Percentiles rank a stretch among this genome's conserved stretches.
These are phyloP conservation scores for Fulmarus glacialis DNA, from an alignment of 2,113 vertebrate genomes.

Conservation along the genomic window DNA sequence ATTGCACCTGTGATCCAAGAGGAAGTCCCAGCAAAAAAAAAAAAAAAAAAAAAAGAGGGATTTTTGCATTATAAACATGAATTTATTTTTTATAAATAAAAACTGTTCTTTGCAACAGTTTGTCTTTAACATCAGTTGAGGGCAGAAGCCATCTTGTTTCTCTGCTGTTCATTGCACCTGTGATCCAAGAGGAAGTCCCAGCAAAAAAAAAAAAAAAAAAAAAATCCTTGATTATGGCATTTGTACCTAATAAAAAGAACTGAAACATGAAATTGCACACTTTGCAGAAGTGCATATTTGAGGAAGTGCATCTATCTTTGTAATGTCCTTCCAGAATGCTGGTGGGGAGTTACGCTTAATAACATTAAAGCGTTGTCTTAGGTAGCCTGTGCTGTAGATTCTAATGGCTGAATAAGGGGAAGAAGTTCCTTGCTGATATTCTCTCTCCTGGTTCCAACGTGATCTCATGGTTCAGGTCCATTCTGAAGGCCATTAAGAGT, in stretches of 20 bases:
- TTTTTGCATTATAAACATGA: neutral
- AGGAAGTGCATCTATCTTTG: neutral
- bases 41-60: no score
- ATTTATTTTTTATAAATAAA: neutral
- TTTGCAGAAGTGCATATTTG: neutral
- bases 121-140: neutral
- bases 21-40: neutral
- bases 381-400: neutral
- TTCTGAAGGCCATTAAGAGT: neutral
- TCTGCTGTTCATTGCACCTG: neutral
- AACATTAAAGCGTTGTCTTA: neutral
- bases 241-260: neutral
- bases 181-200: neutral
- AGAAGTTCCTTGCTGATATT: neutral
- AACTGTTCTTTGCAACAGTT: neutral
- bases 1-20: neutral
- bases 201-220: neutral
- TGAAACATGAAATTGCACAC: neutral
- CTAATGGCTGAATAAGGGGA: neutral
- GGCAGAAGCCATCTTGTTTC: neutral
- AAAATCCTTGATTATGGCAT: neutral
- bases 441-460: accelerated
- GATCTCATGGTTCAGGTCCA: neutral
- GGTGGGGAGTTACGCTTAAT: neutral
- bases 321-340: neutral